These are phyloP conservation scores for Dromococcyx pavoninus DNA, from an alignment of 2,797 vertebrate genomes.

Conservation along the genomic window DNA sequence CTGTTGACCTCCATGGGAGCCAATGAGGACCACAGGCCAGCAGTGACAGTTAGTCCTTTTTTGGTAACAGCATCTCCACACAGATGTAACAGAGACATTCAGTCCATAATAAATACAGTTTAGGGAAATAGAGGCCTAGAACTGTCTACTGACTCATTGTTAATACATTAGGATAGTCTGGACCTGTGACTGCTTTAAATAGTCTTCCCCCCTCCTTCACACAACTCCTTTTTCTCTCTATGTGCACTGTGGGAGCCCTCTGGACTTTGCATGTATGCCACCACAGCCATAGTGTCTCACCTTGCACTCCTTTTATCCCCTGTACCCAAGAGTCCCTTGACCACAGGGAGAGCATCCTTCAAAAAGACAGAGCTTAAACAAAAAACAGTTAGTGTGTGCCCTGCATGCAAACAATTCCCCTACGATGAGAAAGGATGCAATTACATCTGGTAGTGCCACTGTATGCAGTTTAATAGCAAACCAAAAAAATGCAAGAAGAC, in stretches of 20 bases:
- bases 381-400: not conserved
- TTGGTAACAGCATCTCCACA: slow-evolving; percentile 34
- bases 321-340: not conserved
- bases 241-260: not conserved
- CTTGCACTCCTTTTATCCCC: not conserved
- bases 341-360: not conserved
- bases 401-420: not conserved
- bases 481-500: not conserved
- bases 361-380: not conserved
- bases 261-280: not conserved
- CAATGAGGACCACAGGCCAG: slow-evolving; percentile 3
- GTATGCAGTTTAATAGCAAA: not conserved
- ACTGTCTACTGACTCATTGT: slow-evolving; percentile 63
- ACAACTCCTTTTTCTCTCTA: not conserved
- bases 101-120: slow-evolving; percentile 36
- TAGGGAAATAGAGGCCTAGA: slow-evolving; percentile 44
- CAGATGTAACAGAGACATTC: slow-evolving; percentile 37
- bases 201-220: not conserved
- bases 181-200: slow-evolving; percentile 43
- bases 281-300: not conserved
- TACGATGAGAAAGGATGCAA: not conserved
- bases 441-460: not conserved
- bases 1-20: slow-evolving; percentile 21
- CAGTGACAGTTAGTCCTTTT: not conserved
- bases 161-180: slow-evolving; percentile 58